Evolutionary conservation across 2,888 invertebrate species (phyloP).

Genomic region (Leucania comma): DNA sequence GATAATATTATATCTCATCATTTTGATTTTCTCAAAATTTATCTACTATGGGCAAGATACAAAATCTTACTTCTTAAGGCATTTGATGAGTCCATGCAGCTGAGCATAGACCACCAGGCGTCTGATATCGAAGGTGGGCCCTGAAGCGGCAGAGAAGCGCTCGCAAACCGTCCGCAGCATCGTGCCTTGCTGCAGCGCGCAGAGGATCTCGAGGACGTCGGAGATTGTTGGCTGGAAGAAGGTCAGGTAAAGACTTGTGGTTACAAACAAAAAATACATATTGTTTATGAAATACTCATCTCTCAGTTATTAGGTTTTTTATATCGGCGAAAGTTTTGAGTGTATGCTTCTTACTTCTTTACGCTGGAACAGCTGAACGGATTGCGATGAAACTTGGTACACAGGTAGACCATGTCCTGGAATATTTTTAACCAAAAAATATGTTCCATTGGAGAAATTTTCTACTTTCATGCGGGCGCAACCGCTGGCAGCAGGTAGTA

Average conservation of each 20-base stretch:
- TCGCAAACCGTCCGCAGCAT: slow-evolving; percentile 84
- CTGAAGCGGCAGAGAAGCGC: slow-evolving; percentile 69
- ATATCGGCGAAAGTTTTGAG: too few relatives aligned
- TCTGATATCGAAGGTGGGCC: slow-evolving; percentile 82
- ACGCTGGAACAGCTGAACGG: too few relatives aligned
- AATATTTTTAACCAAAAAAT: too few relatives aligned
- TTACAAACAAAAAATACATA: background rate
- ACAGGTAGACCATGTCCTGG: too few relatives aligned
- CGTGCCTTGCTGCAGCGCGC: slow-evolving; percentile 86
- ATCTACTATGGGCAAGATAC: background rate
- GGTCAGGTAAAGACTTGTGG: background rate
- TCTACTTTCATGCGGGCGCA: too few relatives aligned
- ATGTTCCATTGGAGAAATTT: too few relatives aligned
- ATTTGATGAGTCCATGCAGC: slow-evolving; percentile 90
- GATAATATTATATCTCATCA: background rate
- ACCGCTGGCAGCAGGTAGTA: too few relatives aligned
- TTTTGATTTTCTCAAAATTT: background rate
- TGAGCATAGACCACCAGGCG: slow-evolving; percentile 91
- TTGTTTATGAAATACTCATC: too few relatives aligned
- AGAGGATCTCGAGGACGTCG: slow-evolving; percentile 79
- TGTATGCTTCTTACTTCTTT: too few relatives aligned
- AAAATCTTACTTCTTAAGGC: slow-evolving; percentile 86
- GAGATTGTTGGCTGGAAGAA: slow-evolving; percentile 74
- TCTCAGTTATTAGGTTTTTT: too few relatives aligned
- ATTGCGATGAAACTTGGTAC: too few relatives aligned